phyloP scores from a whole-genome alignment of 2,113 vertebrate species.

The Haliaeetus leucogaster region DNA sequence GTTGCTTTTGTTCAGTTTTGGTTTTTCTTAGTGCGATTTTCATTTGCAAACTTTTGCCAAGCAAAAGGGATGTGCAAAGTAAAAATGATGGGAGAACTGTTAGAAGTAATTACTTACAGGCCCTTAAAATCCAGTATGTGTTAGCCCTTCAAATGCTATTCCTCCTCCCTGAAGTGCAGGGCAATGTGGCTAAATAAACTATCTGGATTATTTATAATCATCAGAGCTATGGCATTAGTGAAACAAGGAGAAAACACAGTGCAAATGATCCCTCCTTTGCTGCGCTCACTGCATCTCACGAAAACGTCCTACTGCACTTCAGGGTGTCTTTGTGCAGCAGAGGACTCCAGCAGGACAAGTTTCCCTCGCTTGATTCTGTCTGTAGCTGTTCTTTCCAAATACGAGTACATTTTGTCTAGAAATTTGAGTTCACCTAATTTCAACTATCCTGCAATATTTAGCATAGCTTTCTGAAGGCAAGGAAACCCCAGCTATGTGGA shows the following conservation, averaged over 20 bases:
- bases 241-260: background rate
- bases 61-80: background rate
- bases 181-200: background rate
- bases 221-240: too few species aligned
- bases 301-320: background rate
- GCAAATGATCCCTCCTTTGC: background rate
- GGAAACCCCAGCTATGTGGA: background rate
- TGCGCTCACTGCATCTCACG: background rate
- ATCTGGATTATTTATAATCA: background rate
- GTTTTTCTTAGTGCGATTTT: background rate
- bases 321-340: background rate
- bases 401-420: accelerated
- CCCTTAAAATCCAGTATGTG: background rate
- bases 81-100: background rate
- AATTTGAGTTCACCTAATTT: background rate
- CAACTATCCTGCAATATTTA: background rate
- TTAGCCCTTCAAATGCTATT: background rate
- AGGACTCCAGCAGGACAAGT: background rate
- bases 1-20: background rate
- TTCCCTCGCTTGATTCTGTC: background rate
- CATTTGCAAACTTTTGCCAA: background rate
- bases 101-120: background rate
- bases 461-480: background rate
- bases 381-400: background rate
- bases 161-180: background rate